These are phyloP conservation scores for Amazona vittata DNA, from an alignment of 2,113 vertebrate species.

Conservation along the genomic window DNA sequence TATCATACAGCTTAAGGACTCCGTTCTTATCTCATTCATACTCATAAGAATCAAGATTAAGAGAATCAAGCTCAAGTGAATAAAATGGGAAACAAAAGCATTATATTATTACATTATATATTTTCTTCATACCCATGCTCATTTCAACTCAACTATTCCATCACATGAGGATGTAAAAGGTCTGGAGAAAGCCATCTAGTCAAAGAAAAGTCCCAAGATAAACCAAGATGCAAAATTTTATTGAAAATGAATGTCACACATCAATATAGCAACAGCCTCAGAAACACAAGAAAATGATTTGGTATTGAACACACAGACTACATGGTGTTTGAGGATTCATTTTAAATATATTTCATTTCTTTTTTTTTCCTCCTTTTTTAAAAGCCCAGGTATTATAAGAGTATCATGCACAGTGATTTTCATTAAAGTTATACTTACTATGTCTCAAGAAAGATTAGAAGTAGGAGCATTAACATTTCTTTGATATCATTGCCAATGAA, in stretches of 20 bases:
- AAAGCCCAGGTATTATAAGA: background rate
- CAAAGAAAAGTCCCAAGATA: conserved; percentile 67
- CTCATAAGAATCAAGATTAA: background rate
- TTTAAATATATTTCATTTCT: background rate
- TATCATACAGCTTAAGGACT: background rate
- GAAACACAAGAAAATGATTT: conserved; percentile 55
- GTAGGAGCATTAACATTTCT: conserved; percentile 30
- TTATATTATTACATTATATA: background rate
- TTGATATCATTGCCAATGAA: conserved; percentile 38
- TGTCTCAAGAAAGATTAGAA: conserved; percentile 40
- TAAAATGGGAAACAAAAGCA: background rate
- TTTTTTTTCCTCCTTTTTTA: background rate
- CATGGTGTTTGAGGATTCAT: background rate
- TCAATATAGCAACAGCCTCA: conserved; percentile 71
- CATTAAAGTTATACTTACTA: conserved; percentile 35
- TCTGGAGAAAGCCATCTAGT: conserved; percentile 36
- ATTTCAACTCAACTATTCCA: background rate
- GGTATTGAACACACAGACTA: conserved; percentile 51
- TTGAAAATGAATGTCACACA: conserved; percentile 80
- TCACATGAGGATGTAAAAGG: background rate
- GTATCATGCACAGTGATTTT: conserved; percentile 48
- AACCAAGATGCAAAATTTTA: conserved; percentile 84
- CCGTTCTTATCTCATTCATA: background rate
- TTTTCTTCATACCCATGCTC: background rate
- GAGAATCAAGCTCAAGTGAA: background rate